Evolutionary conservation across 2,888 invertebrate genomes (phyloP).

Genomic region (Drosophila nr. medialis): DNA sequence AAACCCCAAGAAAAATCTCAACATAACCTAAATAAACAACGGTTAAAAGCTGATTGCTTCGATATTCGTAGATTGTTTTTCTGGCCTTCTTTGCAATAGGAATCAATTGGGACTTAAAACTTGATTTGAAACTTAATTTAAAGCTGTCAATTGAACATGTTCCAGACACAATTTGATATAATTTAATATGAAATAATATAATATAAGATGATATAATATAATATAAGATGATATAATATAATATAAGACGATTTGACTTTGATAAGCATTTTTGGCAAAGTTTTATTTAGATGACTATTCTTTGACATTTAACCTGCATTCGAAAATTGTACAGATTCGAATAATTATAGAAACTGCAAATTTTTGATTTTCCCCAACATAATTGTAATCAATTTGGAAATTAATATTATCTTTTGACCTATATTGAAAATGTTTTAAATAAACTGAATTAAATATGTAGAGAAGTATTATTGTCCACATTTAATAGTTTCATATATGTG

Average conservation of each 20-base stretch:
- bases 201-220: no score
- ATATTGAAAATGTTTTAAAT: neutral
- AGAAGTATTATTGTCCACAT: neutral
- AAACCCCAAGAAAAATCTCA: neutral
- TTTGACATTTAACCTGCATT: neutral
- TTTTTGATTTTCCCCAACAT: neutral
- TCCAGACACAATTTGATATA: neutral
- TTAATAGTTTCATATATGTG: neutral
- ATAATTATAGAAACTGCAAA: neutral
- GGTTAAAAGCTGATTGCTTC: neutral
- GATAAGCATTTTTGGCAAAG: neutral
- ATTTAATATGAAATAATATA: no score
- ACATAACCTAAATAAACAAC: no score
- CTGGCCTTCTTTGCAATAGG: fast-evolving
- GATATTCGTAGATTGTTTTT: neutral
- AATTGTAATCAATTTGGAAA: neutral
- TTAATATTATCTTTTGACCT: neutral
- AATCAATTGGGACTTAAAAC: neutral
- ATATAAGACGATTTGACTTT: no score
- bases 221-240: no score
- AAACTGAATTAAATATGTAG: neutral
- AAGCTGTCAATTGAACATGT: neutral
- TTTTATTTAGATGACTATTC: neutral
- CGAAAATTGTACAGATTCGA: neutral
- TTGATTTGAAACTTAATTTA: neutral